Base-by-base conservation (phyloP, 2,888 invertebrate genomes). In the Yponomeuta malinellus region DNA sequence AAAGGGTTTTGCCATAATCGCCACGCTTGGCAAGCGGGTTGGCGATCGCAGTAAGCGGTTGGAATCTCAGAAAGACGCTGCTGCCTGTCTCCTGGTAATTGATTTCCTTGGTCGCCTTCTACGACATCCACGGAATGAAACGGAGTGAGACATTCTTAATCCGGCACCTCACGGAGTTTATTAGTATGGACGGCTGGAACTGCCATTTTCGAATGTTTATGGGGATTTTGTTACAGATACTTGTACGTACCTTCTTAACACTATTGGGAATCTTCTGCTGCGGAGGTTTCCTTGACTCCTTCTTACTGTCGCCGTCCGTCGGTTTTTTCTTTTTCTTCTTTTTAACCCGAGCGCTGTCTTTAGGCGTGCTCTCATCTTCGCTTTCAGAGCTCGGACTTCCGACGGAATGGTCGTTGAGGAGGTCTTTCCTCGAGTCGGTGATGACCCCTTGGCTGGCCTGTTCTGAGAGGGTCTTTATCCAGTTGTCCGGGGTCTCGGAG, bases 401-500 rank as follows among this genome's bases (percentile, higher is more conserved):
- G 31, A 83, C 79, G 63, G 83, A 80, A 71, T 88, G 79, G 64
- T 93, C 90, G 71, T 93, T 89, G 71, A 93, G 84, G 0, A 94
- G 79, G 72, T 93, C 93, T 71, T 91, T 88, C 72, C 89, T 89
- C 0, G 93, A 91, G 73, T 86, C 86, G 0, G 86, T 86, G 15
- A 93, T 85, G 63, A 89, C 77, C 0, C 89, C 89, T 1, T 84
- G 87, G 29, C 75, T 81, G 66, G 82, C 83, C 70, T 92, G 90
- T 72, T 92, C 88, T 0, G 89, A 90, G 0, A 90, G 79, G 0
- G 86, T 87, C 73, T 88, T 88, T 73, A 92, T 93, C 93, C 93
- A 93, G 67, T 78, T 87, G 0, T 77, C 81, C 0, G 92, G 92
- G 0, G 91, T 90, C 72, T 89, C 92, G 0, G 84, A 85, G 76